Evolutionary conservation across 2,113 vertebrate genomes (phyloP).

Genomic region (Jacana jacana): DNA sequence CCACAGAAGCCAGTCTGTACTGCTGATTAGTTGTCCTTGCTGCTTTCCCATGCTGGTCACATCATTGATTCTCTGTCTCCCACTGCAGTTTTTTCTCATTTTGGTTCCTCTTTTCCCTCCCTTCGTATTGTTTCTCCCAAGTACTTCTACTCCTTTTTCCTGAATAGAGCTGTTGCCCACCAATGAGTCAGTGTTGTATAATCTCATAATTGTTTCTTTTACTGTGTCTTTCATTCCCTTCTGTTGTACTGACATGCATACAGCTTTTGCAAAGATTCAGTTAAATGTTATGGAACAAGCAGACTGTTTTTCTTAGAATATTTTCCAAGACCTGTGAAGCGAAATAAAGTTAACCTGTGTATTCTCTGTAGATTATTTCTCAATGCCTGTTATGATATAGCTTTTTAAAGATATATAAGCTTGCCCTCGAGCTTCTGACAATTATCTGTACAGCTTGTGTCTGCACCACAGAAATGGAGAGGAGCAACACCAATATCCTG

Average conservation of each 20-base stretch:
- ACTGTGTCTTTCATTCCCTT: not conserved
- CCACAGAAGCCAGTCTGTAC: not conserved
- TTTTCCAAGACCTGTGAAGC: not conserved
- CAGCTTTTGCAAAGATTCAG: slow-evolving; percentile 7
- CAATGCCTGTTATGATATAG: not conserved
- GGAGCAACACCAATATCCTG: not conserved
- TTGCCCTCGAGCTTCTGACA: not conserved
- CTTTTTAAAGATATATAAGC: not conserved
- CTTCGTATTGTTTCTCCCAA: not conserved
- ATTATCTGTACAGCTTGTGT: not conserved
- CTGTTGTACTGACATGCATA: not conserved
- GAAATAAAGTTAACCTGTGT: not conserved
- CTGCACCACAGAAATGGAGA: not conserved
- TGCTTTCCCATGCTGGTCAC: not conserved
- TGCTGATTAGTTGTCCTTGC: not conserved
- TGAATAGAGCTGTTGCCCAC: not conserved
- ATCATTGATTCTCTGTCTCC: not conserved
- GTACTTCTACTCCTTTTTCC: not conserved
- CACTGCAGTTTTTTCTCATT: not conserved
- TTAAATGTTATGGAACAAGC: slow-evolving; percentile 47
- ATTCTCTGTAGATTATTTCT: not conserved
- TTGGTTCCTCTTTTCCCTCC: not conserved
- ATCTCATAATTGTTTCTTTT: not conserved
- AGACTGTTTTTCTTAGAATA: slow-evolving; percentile 17
- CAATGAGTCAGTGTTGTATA: not conserved